phyloP scores from a whole-genome alignment of 2,113 vertebrate genomes.

The Gopherus flavomarginatus region DNA sequence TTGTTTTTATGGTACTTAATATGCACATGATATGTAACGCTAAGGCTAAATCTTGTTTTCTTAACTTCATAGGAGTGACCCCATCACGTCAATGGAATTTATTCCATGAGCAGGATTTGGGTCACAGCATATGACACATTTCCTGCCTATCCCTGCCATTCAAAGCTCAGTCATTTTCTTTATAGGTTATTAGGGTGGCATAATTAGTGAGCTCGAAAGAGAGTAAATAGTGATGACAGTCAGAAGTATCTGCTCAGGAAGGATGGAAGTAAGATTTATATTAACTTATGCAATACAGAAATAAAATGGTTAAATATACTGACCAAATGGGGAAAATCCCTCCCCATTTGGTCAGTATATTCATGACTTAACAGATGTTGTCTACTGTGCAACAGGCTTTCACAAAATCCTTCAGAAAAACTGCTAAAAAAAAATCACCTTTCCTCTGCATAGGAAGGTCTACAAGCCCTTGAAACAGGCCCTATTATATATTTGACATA shows the following conservation, averaged over 20 bases:
- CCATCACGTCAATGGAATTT: neutral
- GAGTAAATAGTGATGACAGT: neutral
- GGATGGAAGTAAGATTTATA: neutral
- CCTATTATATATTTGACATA: neutral
- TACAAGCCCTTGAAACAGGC: neutral
- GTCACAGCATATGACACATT: accelerated
- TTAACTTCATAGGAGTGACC: accelerated
- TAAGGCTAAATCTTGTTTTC: neutral
- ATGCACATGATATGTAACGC: neutral
- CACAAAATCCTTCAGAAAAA: neutral
- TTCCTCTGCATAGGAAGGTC: neutral
- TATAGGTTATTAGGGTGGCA: neutral
- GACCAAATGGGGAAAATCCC: neutral
- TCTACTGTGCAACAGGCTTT: neutral
- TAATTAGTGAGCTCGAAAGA: neutral
- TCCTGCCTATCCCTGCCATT: neutral
- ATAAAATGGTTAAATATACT: neutral
- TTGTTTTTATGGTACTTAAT: neutral
- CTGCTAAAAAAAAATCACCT: neutral
- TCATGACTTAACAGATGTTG: neutral
- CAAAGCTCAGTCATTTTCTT: neutral
- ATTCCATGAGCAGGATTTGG: neutral
- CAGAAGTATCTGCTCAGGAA: neutral
- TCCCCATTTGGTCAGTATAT: neutral
- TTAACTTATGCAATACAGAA: neutral